These are phyloP conservation scores for Ephialtes manifestator DNA, from an alignment of 2,888 invertebrate genomes.

Conservation along the genomic window DNA sequence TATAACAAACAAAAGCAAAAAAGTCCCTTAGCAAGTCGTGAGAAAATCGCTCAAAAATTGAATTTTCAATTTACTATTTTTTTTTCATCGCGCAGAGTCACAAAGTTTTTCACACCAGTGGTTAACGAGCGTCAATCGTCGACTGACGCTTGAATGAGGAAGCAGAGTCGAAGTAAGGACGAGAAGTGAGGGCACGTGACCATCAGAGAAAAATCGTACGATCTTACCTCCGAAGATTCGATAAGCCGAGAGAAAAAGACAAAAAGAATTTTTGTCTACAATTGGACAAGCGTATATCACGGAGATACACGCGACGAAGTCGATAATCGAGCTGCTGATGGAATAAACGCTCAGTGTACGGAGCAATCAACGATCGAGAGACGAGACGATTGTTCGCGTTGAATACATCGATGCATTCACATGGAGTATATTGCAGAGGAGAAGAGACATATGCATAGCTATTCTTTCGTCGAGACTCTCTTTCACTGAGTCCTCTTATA, in stretches of 20 bases:
- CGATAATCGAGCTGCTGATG: conserved; percentile 50
- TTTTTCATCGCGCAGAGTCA: neutral
- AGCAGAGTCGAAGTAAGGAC: neutral
- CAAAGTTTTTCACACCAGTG: neutral
- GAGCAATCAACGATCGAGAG: conserved; percentile 56
- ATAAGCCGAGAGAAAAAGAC: neutral
- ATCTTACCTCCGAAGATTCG: neutral
- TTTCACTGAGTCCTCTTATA: neutral
- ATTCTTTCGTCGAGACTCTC: conserved; percentile 6
- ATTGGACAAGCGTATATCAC: conserved; percentile 26
- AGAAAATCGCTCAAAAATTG: neutral
- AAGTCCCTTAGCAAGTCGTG: neutral
- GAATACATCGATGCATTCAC: conserved; percentile 18
- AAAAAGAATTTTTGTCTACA: neutral
- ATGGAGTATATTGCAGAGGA: conserved; percentile 17
- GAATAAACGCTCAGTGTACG: conserved; percentile 63
- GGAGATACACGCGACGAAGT: conserved; percentile 6
- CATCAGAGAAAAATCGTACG: conserved; percentile 6
- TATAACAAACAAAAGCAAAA: neutral
- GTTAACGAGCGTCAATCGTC: neutral
- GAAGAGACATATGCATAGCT: neutral
- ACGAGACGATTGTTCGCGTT: conserved; percentile 46
- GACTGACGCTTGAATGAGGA: neutral
- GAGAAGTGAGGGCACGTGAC: conserved; percentile 9
- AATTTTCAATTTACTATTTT: neutral